These are phyloP conservation scores for Nomada goodeniana DNA, from an alignment of 2,888 invertebrate genomes.

Conservation along the genomic window DNA sequence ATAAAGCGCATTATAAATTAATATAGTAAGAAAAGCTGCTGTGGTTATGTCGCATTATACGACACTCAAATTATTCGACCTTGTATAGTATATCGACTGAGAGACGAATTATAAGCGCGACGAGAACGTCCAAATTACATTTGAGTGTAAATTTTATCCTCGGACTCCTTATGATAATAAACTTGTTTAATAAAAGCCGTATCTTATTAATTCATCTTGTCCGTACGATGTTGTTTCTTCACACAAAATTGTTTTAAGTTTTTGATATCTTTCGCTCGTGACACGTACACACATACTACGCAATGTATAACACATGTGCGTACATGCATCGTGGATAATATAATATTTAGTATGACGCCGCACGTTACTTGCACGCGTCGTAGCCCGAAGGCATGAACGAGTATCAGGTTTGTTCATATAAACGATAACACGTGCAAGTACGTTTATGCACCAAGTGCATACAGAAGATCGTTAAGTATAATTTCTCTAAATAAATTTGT, in stretches of 20 bases:
- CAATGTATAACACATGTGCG: too few relatives aligned
- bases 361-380: neutral
- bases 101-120: slow-evolving; percentile 14
- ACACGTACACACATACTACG: neutral
- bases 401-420: slow-evolving; percentile 2
- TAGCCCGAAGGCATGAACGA: neutral
- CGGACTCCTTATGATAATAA: slow-evolving; percentile 63
- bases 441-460: neutral
- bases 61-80: slow-evolving; percentile 51
- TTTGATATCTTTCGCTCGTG: neutral
- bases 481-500: neutral
- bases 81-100: slow-evolving; percentile 47
- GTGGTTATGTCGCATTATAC: slow-evolving; percentile 68
- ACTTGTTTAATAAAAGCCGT: slow-evolving; percentile 59
- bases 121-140: slow-evolving; percentile 39
- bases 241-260: neutral
- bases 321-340: too few relatives aligned
- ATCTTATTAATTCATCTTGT: slow-evolving; percentile 57
- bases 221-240: slow-evolving; percentile 4
- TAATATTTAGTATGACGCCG: too few relatives aligned
- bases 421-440: neutral
- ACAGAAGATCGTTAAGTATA: neutral
- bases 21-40: slow-evolving; percentile 46
- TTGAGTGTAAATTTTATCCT: slow-evolving; percentile 64
- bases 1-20: slow-evolving; percentile 23